Evolutionary conservation across 2,113 vertebrate genomes (phyloP), one percentile per base, ranked within the genome.

Genomic region (Bubo blakistoni): DNA sequence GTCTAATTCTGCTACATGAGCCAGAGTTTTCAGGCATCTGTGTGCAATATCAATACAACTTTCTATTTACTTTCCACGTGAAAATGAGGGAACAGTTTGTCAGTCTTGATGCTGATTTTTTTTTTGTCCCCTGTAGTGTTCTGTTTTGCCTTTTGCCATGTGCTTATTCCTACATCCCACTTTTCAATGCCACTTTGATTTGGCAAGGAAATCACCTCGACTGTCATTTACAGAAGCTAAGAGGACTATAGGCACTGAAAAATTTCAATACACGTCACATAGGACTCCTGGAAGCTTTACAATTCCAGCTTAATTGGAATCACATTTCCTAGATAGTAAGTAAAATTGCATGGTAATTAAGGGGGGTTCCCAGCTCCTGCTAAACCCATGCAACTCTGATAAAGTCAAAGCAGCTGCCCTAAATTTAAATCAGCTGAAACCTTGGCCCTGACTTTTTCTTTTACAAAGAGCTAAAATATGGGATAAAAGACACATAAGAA

Each of bases 1-100:
- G 92, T 94, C 83, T 95, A 96, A 94, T 94, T 94, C 83, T 92
- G 54, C 51, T 90, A 32, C 38, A 38, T 40, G 20, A 96, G 46
- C 65, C 73, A 65, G 44, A 78, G 25, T 78, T 92, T 96, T 93
- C 69, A 94, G 61, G 57, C 85, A 89, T 94, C 40, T 92, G 54
- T 70, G 38, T 77, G 42, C 51, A 90, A 58, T 94, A 88, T 71
- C 66, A 85, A 32, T 77, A 85, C 40, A 85, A 85, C 40, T 92
- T 95, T 85, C 30, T 91, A 61, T 79, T 94, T 84, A 67, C 42
- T 78, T 69, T 85, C 54, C 46, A 70, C n/a, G 22, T 52, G 29
- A 96, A 86, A 91, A 72, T 46, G 40, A 85, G 54, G 51, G 38
- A 92, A 82, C 11, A 42, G 18, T 76, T 89, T 76, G 13, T 54